phyloP scores from a whole-genome alignment of 1,140 invertebrate species.

The Drosophila orena region DNA sequence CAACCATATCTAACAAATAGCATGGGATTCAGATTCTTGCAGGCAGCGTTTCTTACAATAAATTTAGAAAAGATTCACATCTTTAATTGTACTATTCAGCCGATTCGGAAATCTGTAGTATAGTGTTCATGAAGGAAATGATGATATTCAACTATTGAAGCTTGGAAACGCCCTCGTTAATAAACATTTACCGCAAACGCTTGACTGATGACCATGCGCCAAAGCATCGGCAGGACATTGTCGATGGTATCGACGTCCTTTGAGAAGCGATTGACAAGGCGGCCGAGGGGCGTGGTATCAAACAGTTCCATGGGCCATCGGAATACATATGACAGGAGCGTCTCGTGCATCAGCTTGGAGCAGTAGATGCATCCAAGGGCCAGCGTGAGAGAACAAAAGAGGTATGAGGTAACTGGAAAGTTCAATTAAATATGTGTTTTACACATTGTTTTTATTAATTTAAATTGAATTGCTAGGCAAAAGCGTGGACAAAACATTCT shows the following conservation, averaged over 20 bases:
- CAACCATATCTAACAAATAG: neutral
- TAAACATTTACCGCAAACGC: conserved; percentile 66
- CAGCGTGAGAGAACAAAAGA: conserved; percentile 75
- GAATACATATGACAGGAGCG: conserved; percentile 88
- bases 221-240: conserved; percentile 85
- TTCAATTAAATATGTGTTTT: conserved; percentile 6
- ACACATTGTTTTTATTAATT: too few relatives aligned
- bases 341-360: conserved; percentile 86
- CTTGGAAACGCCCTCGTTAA: neutral
- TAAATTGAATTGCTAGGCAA: neutral
- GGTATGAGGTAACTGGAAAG: conserved; percentile 80
- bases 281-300: conserved; percentile 91
- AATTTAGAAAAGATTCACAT: neutral
- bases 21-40: conserved; percentile 18
- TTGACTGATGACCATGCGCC: conserved; percentile 83
- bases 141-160: neutral
- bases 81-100: neutral
- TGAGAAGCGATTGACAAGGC: conserved; percentile 91
- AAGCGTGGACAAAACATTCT: conserved; percentile 23
- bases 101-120: neutral
- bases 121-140: too few relatives aligned
- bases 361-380: conserved; percentile 82
- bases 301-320: conserved; percentile 91
- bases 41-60: conserved; percentile 1
- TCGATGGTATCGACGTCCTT: conserved; percentile 91